A percentile compares a stretch with the other conserved stretches of the same genome.
phyloP scores from a whole-genome alignment of 2,113 vertebrate species.

The Podiceps cristatus region DNA sequence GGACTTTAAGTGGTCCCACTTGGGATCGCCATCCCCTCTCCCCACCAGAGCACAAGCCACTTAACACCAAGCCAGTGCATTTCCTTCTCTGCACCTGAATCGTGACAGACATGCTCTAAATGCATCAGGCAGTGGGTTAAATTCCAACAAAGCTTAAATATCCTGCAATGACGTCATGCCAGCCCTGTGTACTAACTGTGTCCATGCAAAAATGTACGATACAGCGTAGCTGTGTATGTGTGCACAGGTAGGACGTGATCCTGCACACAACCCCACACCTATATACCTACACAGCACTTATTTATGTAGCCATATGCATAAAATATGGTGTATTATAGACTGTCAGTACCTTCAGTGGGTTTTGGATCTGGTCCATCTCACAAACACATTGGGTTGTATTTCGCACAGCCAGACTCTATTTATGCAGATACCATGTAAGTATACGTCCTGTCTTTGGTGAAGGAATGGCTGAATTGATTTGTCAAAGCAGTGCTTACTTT shows the following conservation, averaged over 20 bases:
- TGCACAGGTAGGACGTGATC: background rate
- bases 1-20: background rate
- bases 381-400: background rate
- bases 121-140: background rate
- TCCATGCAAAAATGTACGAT: background rate
- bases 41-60: background rate
- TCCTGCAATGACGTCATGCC: background rate
- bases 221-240: no score
- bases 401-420: background rate
- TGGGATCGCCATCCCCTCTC: background rate
- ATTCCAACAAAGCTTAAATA: background rate
- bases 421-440: background rate
- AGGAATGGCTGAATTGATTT: background rate
- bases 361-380: background rate
- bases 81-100: background rate
- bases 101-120: background rate
- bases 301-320: background rate
- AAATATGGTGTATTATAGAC: background rate
- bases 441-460: background rate
- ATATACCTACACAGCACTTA: background rate
- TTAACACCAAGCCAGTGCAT: rapidly evolving
- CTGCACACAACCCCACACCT: background rate
- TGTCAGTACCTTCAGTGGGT: background rate
- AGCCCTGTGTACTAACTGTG: background rate
- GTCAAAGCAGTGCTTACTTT: background rate